These are phyloP conservation scores for Neocrepidodera transversa DNA, from an alignment of 2,888 invertebrate genomes.

Conservation along the genomic window DNA sequence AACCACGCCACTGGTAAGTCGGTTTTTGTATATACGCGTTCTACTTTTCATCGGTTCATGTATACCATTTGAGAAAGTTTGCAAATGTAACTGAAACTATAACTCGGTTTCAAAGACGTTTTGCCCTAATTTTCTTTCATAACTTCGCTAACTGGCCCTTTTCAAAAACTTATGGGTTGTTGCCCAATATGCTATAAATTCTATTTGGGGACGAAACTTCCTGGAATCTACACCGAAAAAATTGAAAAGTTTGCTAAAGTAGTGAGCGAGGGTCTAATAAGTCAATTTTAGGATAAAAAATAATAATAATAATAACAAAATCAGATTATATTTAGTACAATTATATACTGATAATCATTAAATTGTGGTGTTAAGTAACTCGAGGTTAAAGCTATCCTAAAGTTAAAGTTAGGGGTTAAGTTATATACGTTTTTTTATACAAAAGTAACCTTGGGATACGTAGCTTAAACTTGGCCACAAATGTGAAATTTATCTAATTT, in stretches of 20 bases:
- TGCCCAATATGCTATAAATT: not conserved
- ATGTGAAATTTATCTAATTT: too few species aligned
- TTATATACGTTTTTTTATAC: too few species aligned
- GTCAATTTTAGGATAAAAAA: not conserved
- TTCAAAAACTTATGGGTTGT: conserved; percentile 12
- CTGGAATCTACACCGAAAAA: conserved; percentile 3
- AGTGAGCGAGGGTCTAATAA: not conserved
- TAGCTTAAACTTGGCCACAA: too few species aligned
- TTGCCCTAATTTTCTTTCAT: conserved; percentile 14
- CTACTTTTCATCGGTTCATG: conserved; percentile 3
- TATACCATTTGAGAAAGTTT: conserved; percentile 5
- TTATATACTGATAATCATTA: too few species aligned
- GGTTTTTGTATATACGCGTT: conserved; percentile 1
- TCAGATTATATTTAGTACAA: too few species aligned
- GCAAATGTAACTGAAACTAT: not conserved
- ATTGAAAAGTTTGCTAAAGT: conserved; percentile 10
- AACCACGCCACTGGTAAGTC: not conserved
- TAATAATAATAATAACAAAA: too few species aligned
- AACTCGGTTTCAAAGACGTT: conserved; percentile 4
- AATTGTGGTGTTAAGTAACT: too few species aligned
- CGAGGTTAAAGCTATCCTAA: too few species aligned
- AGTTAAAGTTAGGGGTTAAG: too few species aligned
- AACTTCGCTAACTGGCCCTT: conserved; percentile 12
- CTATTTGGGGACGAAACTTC: conserved; percentile 1
- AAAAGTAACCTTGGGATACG: too few species aligned